Evolutionary conservation across 2,888 invertebrate species (phyloP).

Genomic region (Plebejus anna): DNA sequence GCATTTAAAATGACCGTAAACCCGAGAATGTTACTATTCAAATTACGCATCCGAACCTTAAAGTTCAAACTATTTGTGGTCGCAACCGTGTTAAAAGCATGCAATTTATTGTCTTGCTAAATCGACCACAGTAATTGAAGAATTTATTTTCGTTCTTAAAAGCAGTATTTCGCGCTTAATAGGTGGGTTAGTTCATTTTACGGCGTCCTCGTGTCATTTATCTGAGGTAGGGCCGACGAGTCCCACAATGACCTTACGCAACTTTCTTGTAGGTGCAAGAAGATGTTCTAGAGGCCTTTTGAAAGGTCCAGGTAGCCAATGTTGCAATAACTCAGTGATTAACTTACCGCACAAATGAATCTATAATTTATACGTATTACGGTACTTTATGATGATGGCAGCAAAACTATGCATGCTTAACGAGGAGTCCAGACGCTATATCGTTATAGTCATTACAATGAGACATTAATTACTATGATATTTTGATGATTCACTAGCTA

Average conservation of each 20-base stretch:
- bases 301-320: slow-evolving; percentile 46
- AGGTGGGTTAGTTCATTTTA: slow-evolving; percentile 42
- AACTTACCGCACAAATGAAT: slow-evolving; percentile 39
- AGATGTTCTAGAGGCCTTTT: slow-evolving; percentile 50
- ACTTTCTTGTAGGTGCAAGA: slow-evolving; percentile 49
- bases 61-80: slow-evolving; percentile 3
- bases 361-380: slow-evolving; percentile 38
- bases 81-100: slow-evolving; percentile 13
- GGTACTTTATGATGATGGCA: slow-evolving; percentile 37
- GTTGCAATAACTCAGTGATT: slow-evolving; percentile 42
- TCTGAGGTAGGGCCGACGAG: slow-evolving; percentile 50
- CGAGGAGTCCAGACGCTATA: slow-evolving; percentile 35
- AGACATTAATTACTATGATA: slow-evolving; percentile 36
- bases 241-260: slow-evolving; percentile 49
- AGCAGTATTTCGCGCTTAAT: slow-evolving; percentile 36
- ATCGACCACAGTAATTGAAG: neutral
- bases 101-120: slow-evolving; percentile 8
- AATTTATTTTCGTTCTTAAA: slow-evolving; percentile 31
- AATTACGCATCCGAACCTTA: neutral
- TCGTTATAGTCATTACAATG: slow-evolving; percentile 31
- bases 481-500: slow-evolving; percentile 34
- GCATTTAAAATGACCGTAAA: neutral
- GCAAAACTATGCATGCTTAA: slow-evolving; percentile 37
- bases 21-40: neutral
- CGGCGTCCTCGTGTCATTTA: slow-evolving; percentile 50